These are phyloP conservation scores for Noctilio leporinus DNA, from an alignment of 2,113 vertebrate genomes.

Conservation along the genomic window DNA sequence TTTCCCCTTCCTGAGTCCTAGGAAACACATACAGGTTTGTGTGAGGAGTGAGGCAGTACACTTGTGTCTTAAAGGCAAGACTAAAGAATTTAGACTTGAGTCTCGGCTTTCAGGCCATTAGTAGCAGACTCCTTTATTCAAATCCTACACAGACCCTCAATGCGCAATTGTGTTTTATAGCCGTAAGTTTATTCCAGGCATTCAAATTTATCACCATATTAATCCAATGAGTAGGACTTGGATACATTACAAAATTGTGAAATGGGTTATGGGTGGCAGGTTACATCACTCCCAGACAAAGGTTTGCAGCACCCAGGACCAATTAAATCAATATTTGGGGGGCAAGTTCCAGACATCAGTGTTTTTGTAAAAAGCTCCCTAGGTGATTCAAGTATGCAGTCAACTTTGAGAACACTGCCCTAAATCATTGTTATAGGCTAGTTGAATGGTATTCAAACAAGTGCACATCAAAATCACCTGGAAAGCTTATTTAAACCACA, in stretches of 20 bases:
- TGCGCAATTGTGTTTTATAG: not conserved
- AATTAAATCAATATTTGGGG: not conserved
- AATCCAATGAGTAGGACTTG: not conserved
- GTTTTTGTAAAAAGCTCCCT: not conserved
- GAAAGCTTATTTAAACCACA: not conserved
- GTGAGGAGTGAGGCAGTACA: not conserved
- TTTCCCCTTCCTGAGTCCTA: not conserved
- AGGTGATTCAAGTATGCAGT: not conserved
- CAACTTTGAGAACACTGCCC: not conserved
- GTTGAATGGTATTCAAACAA: not conserved
- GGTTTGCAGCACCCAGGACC: not conserved
- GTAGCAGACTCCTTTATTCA: not conserved
- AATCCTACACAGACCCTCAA: not conserved
- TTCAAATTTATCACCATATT: not conserved
- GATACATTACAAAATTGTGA: not conserved
- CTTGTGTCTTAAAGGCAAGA: not conserved
- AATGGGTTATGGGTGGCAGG: not conserved
- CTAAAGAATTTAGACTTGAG: not conserved
- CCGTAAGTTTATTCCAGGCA: not conserved
- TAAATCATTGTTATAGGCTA: not conserved
- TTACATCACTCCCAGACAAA: not conserved
- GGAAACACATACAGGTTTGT: not conserved
- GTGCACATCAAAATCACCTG: not conserved
- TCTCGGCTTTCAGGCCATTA: not conserved
- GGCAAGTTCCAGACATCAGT: not conserved